These are phyloP conservation scores for Melanerpes formicivorus DNA, from an alignment of 2,113 vertebrate species.

Conservation along the genomic window DNA sequence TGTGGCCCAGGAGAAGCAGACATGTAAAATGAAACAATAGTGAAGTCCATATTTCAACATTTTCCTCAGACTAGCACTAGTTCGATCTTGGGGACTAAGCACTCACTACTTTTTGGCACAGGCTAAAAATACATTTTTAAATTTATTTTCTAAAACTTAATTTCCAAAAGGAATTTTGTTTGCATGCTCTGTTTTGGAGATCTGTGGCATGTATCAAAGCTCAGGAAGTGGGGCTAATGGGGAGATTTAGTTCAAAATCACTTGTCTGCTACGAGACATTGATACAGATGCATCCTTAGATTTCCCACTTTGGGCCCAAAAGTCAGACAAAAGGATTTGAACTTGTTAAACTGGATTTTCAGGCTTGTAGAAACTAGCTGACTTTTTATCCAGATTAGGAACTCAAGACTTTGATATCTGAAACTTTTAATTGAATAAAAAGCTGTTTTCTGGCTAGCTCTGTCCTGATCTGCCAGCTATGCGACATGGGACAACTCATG, in stretches of 20 bases:
- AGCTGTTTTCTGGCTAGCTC: neutral
- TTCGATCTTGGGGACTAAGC: neutral
- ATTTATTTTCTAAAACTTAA: neutral
- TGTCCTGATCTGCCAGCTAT: neutral
- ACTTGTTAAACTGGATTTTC: neutral
- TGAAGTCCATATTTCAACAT: neutral
- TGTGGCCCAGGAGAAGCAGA: neutral
- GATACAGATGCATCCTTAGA: neutral
- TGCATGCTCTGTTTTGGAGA: neutral
- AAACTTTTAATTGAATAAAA: neutral
- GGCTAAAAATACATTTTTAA: neutral
- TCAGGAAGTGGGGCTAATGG: neutral
- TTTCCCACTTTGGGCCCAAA: neutral
- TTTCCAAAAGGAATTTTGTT: neutral
- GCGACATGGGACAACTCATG: neutral
- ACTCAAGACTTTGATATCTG: neutral
- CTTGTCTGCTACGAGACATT: neutral
- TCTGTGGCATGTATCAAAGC: neutral
- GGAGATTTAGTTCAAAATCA: neutral
- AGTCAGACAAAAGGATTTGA: neutral
- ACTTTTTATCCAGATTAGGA: neutral
- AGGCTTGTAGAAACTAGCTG: neutral
- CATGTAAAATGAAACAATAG: neutral
- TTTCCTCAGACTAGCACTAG: neutral
- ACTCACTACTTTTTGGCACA: fast-evolving